Base-by-base conservation (phyloP, 2,888 invertebrate species). In the Rhagophthalmus giganteus region DNA sequence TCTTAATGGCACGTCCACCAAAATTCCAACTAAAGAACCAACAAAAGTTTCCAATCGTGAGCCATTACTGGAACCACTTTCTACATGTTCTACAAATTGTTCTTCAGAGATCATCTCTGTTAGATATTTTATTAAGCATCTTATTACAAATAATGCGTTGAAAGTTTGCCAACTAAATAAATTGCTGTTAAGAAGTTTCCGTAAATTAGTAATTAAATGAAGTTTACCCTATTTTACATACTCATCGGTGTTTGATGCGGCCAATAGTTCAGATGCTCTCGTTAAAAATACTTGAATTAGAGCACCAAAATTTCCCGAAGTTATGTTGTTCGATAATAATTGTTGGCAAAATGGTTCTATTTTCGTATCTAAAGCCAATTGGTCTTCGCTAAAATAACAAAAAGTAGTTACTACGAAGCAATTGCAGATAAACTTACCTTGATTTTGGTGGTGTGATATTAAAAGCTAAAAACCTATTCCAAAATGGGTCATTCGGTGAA, bases 401-500 rank as follows among this genome's bases (percentile, higher is more conserved):
- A 10, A 8, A 11, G 8, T 7, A 32, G 12, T 35, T 4, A 13
- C 35, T 25, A 9, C n/a, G 25, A 26, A 26, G n/a, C n/a, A n/a
- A n/a, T n/a, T n/a, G n/a, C n/a, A n/a, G n/a, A n/a, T n/a, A n/a
- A n/a, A n/a, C n/a, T n/a, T 77, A 90, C 84, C 83, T 81, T 63
- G 85, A 87, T 30, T 82, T 79, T 1, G 94, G 94, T 50, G 92
- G 85, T 25, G 84, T 82, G 62, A 95, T 87, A 59, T 94, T 91
- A 70, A 94, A 99, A 0, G 95, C 89, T 25, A 99, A 78, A 58
- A 99, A 82, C 59, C 88, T 86, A 71, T 93, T 93, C 98, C 98
- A 99, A 73, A 93, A 96, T 0, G 89, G 88, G 71, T 94, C 91
- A 71, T 93, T 92, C 4, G 86, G 82, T 2, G 88, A 82, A 61